phyloP scores from a whole-genome alignment of 2,113 vertebrate genomes.

The Setophaga kirtlandii region DNA sequence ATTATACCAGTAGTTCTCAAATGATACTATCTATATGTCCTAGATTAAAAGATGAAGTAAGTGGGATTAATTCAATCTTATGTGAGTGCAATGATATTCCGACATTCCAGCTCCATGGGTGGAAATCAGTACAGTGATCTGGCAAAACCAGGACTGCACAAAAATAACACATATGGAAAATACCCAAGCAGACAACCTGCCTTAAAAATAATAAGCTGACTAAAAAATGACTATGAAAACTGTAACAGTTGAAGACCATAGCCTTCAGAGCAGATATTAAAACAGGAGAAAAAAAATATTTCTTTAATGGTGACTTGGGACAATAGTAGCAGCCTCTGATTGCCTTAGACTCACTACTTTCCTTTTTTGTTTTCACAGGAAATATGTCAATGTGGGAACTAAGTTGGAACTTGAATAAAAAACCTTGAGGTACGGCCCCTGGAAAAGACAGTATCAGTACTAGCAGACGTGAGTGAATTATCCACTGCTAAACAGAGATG shows the following conservation, averaged over 20 bases:
- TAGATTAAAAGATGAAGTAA: not conserved
- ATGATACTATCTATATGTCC: not conserved
- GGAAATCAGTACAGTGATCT: not conserved
- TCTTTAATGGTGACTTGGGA: not conserved
- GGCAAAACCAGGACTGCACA: not conserved
- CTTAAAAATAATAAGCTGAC: not conserved
- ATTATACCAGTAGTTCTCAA: not conserved
- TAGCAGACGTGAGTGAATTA: not conserved
- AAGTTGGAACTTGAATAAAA: not conserved
- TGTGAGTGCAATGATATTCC: rapidly evolving
- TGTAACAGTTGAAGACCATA: not conserved
- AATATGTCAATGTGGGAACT: not conserved
- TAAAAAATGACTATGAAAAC: not conserved
- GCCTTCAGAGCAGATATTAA: not conserved
- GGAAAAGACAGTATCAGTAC: not conserved
- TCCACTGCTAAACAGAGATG: not conserved
- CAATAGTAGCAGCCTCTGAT: not conserved
- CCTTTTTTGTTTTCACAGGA: not conserved
- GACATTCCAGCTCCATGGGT: not conserved
- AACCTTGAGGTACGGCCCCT: not conserved
- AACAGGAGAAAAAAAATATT: not conserved
- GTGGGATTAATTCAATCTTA: not conserved
- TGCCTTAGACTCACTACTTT: not conserved
- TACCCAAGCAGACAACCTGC: not conserved
- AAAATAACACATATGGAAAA: not conserved